phyloP scores from a whole-genome alignment of 1,140 invertebrate species.

The Lasioglossum albipes region DNA sequence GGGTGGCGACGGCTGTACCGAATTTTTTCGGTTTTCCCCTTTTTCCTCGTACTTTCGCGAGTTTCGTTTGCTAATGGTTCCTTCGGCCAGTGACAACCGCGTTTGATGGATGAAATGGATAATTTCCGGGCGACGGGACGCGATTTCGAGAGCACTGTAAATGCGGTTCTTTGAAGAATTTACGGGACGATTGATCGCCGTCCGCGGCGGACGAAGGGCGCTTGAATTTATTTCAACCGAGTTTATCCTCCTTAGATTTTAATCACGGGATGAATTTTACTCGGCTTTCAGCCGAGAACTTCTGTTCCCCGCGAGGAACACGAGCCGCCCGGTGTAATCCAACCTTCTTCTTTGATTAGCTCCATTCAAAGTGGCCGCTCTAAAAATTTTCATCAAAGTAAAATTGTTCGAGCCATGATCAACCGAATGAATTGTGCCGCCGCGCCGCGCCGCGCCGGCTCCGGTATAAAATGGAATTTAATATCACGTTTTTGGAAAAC shows the following conservation, averaged over 20 bases:
- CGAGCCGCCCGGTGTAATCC: not conserved
- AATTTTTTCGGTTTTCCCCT: not conserved
- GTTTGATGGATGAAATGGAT: conserved; percentile 18
- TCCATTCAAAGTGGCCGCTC: not conserved
- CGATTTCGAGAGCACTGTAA: conserved; percentile 3
- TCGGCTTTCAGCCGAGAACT: not conserved
- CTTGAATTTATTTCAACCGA: conserved; percentile 24
- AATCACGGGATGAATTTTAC: conserved; percentile 23
- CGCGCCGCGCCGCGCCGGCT: too few species aligned
- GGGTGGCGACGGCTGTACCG: not conserved
- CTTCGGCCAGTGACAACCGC: not conserved
- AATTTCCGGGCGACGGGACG: not conserved
- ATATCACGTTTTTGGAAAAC: too few species aligned
- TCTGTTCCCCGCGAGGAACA: not conserved
- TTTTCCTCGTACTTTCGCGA: too few species aligned
- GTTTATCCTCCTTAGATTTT: conserved; percentile 25
- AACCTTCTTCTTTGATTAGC: not conserved
- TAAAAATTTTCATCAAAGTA: not conserved
- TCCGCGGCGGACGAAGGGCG: not conserved
- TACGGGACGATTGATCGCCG: conserved; percentile 18
- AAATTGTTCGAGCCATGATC: not conserved
- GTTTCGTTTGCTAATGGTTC: conserved; percentile 11
- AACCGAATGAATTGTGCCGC: not conserved
- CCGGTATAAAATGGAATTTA: too few species aligned
- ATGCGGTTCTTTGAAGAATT: not conserved